Percentiles rank a stretch among this genome's conserved stretches.
phyloP scores from a whole-genome alignment of 2,113 vertebrate genomes.

The Cathartes aura region DNA sequence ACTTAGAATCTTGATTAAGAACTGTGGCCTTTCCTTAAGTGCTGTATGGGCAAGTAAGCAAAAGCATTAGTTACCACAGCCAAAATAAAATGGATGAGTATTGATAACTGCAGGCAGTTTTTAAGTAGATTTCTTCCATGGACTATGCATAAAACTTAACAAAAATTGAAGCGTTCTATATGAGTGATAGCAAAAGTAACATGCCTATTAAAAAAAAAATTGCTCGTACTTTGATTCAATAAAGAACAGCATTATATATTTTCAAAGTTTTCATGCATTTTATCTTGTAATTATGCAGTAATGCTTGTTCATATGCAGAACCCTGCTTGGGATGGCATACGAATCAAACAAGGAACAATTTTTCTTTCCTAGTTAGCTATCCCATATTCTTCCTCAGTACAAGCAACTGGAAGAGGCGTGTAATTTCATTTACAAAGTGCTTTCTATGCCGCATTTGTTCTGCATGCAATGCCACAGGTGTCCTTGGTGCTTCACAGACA shows the following conservation, averaged over 20 bases:
- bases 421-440: background rate
- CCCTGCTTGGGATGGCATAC: background rate
- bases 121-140: background rate
- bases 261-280: background rate
- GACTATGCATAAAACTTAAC: background rate
- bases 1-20: constrained; percentile 25
- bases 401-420: background rate
- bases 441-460: background rate
- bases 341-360: background rate
- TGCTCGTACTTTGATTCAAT: background rate
- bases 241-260: background rate
- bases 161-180: background rate
- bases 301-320: background rate
- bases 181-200: background rate
- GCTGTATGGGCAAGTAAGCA: background rate
- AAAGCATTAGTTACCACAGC: background rate
- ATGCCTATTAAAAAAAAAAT: background rate
- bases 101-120: background rate
- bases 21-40: background rate
- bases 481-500: background rate
- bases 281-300: background rate
- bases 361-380: background rate
- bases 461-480: background rate
- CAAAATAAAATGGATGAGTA: background rate
- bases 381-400: background rate